phyloP scores from a whole-genome alignment of 2,113 vertebrate species.

The Calonectris borealis region DNA sequence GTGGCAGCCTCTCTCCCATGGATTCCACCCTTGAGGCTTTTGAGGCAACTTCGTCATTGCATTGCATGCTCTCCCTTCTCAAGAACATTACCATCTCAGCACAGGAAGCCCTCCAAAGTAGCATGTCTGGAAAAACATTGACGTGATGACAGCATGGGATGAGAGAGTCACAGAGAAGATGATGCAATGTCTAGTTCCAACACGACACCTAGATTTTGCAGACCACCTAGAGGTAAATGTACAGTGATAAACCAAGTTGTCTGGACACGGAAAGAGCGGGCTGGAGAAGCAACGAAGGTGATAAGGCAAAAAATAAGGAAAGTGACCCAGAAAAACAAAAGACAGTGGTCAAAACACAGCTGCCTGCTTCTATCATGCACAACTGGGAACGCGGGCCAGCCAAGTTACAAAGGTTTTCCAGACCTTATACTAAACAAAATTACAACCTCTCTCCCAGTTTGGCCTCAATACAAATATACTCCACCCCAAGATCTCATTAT shows the following conservation, averaged over 20 bases:
- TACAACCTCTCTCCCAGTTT: background rate
- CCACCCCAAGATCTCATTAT: background rate
- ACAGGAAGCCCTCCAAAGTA: background rate
- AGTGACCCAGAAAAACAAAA: background rate
- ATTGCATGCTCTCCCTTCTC: background rate
- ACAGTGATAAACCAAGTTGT: background rate
- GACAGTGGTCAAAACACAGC: background rate
- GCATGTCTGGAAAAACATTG: background rate
- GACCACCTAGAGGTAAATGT: background rate
- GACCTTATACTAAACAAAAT: background rate
- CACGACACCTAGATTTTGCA: background rate
- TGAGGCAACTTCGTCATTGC: background rate
- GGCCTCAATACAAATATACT: background rate
- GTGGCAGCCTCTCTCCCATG: background rate
- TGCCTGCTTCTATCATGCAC: background rate
- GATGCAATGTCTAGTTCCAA: background rate
- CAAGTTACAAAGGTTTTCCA: slow-evolving; percentile 24
- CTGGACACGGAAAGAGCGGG: background rate
- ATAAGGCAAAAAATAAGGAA: background rate
- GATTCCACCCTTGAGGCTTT: background rate
- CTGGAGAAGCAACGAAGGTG: background rate
- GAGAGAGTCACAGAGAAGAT: background rate
- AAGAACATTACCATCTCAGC: background rate
- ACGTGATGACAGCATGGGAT: background rate
- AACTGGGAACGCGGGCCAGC: slow-evolving; percentile 12